phyloP scores from a whole-genome alignment of 2,888 invertebrate genomes.

The Hypsopygia costalis region DNA sequence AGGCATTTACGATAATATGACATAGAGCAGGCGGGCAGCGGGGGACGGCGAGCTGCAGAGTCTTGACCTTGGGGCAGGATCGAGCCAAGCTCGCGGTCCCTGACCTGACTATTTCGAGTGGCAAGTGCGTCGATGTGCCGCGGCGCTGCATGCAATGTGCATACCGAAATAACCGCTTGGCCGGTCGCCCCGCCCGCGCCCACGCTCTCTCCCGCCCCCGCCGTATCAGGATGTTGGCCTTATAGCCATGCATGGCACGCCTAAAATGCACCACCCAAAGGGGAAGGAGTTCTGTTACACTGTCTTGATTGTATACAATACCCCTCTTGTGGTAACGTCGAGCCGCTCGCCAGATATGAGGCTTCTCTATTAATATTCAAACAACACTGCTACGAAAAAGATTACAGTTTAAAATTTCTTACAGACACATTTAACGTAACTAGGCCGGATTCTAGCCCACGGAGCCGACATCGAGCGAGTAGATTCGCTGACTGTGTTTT shows the following conservation, averaged over 20 bases:
- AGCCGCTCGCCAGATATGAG: constrained; percentile 5
- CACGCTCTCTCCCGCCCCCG: constrained; percentile 28
- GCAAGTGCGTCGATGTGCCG: constrained; percentile 66
- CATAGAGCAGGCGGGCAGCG: constrained; percentile 26
- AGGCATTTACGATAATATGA: constrained; percentile 44
- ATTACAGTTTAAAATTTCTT: background rate
- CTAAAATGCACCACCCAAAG: constrained; percentile 43
- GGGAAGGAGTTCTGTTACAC: constrained; percentile 48
- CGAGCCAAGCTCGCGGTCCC: constrained; percentile 75
- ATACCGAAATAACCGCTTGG: constrained; percentile 77
- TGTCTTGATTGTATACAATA: constrained; percentile 43
- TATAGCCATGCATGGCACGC: constrained; percentile 58
- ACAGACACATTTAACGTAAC: too few relatives aligned
- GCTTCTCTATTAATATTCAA: background rate
- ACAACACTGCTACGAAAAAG: background rate
- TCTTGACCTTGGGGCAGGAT: constrained; percentile 80
- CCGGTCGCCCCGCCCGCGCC: constrained; percentile 48
- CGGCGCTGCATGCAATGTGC: constrained; percentile 76
- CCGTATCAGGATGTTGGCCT: constrained; percentile 58
- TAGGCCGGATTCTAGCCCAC: too few relatives aligned
- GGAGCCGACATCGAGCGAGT: too few relatives aligned
- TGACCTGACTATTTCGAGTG: constrained; percentile 80
- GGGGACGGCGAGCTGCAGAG: constrained; percentile 49
- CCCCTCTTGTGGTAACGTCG: constrained; percentile 36
- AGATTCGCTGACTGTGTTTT: too few relatives aligned